Evolutionary conservation across 2,888 invertebrate species (phyloP).

Genomic region (Dryobotodes eremita): DNA sequence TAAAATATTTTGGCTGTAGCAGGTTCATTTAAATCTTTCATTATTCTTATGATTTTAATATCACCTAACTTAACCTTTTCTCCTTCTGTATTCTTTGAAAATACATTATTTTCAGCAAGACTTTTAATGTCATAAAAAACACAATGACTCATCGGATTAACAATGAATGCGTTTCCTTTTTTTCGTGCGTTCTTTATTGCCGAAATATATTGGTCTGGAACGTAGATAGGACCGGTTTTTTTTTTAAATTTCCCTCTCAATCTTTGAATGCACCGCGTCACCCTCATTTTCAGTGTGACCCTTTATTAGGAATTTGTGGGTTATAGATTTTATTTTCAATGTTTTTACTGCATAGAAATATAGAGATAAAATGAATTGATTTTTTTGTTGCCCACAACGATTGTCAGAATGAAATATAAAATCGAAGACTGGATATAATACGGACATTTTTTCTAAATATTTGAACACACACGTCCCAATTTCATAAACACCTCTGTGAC

Average conservation of each 20-base stretch:
- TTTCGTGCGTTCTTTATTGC: constrained; percentile 1
- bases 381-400: neutral
- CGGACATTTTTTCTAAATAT: constrained; percentile 14
- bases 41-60: constrained; percentile 31
- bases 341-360: no score
- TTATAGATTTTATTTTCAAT: neutral
- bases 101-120: neutral
- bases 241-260: neutral
- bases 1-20: constrained; percentile 25
- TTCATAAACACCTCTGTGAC: no score
- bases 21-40: constrained; percentile 38
- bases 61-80: neutral
- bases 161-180: neutral
- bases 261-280: neutral
- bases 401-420: neutral
- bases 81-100: neutral
- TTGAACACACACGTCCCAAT: constrained; percentile 17
- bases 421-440: constrained; percentile 1
- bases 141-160: neutral
- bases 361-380: neutral
- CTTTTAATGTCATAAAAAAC: neutral
- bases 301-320: neutral
- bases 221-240: neutral
- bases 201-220: neutral
- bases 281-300: neutral